Percentiles rank a stretch among this genome's conserved stretches.
phyloP scores from a whole-genome alignment of 1,140 invertebrate genomes.

The Elymnias hypermnestra region DNA sequence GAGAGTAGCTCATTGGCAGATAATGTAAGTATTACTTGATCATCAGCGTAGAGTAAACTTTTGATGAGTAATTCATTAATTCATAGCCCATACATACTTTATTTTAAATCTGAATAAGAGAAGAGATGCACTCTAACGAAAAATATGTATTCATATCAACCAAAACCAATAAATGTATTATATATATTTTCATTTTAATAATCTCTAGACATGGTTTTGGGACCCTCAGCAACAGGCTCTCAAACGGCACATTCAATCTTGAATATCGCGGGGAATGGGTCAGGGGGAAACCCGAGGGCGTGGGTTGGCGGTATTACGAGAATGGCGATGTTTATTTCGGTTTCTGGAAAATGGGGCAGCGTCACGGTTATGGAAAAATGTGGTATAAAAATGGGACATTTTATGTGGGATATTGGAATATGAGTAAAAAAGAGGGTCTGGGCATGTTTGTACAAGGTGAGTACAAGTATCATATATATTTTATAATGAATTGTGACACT shows the following conservation, averaged over 20 bases:
- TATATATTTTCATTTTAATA: too few relatives aligned
- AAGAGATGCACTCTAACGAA: too few relatives aligned
- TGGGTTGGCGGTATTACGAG: conserved; percentile 75
- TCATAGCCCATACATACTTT: too few relatives aligned
- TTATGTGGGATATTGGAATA: conserved; percentile 76
- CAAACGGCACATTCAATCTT: conserved; percentile 56
- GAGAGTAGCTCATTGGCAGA: too few relatives aligned
- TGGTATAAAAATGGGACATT: conserved; percentile 76
- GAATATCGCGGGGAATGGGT: conserved; percentile 75
- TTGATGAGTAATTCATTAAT: too few relatives aligned
- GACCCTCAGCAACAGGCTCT: conserved; percentile 37
- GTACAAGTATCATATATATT: too few relatives aligned
- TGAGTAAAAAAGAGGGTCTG: conserved; percentile 54
- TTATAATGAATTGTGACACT: too few relatives aligned
- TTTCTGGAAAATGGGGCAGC: conserved; percentile 76
- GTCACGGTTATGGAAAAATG: conserved; percentile 80
- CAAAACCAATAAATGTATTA: too few relatives aligned
- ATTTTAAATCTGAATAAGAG: too few relatives aligned
- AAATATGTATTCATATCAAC: too few relatives aligned
- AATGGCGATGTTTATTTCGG: conserved; percentile 79
- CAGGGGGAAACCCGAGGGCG: conserved; percentile 73
- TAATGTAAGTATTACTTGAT: too few relatives aligned
- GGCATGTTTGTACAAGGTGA: conserved; percentile 71
- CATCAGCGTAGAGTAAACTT: too few relatives aligned
- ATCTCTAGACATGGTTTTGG: conserved; percentile 65